Evolutionary conservation across 37 sponge, comb jelly and placozoan species (phyloP).

Genomic region (Agelas oroides): DNA sequence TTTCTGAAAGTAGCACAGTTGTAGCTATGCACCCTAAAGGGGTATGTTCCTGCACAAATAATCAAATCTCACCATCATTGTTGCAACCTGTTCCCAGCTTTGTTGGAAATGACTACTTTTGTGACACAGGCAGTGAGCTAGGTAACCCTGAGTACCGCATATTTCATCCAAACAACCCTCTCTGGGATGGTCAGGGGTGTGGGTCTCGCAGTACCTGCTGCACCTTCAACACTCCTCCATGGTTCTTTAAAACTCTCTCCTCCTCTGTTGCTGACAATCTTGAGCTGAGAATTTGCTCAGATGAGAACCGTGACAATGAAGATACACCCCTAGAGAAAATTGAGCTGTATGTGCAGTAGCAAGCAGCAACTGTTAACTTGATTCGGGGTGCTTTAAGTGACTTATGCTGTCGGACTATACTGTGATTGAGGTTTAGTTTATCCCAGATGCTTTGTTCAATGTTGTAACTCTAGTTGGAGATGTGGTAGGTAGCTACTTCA

Average conservation of each 20-base stretch:
- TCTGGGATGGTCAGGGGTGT: slow-evolving; percentile 9
- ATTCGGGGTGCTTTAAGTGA: no score
- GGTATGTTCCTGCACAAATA: background rate
- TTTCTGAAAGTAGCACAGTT: background rate
- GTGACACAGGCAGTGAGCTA: background rate
- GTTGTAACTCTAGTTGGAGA: no score
- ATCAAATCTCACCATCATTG: background rate
- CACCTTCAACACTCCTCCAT: slow-evolving; percentile 4
- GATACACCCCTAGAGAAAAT: no score
- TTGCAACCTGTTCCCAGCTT: background rate
- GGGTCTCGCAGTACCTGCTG: background rate
- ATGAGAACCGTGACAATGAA: no score
- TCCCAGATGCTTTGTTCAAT: no score
- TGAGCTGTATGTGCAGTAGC: no score
- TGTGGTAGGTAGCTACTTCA: no score
- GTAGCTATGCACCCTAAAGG: background rate
- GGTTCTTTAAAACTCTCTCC: background rate
- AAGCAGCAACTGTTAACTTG: no score
- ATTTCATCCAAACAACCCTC: background rate
- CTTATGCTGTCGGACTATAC: no score
- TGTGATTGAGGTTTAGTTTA: no score
- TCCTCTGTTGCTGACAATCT: no score
- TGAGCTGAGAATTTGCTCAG: no score
- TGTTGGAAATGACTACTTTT: slow-evolving; percentile 13
- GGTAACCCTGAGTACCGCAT: background rate